Conservation (phyloP, 2,888 invertebrate genomes). For the Drosophila recens region DNA sequence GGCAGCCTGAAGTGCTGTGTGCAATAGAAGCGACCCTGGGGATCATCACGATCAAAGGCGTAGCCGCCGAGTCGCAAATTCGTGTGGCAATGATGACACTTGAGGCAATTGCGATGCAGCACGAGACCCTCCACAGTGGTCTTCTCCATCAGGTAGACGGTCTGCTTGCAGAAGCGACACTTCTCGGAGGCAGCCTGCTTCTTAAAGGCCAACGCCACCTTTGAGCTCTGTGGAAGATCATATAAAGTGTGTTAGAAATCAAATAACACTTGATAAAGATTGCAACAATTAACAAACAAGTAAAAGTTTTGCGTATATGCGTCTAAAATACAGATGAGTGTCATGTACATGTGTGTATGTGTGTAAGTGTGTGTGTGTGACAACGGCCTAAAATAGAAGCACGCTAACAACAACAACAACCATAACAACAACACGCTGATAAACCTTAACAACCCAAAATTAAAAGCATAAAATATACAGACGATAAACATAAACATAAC, state of each 20-base stretch:
- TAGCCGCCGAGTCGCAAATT: constrained; percentile 92
- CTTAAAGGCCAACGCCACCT: constrained; percentile 87
- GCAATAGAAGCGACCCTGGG: constrained; percentile 90
- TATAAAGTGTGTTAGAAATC: constrained; percentile 7
- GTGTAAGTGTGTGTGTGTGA: constrained; percentile 34
- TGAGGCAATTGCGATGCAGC: constrained; percentile 96
- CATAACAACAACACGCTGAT: constrained; percentile 32
- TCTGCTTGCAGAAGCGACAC: constrained; percentile 95
- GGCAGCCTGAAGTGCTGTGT: constrained; percentile 90
- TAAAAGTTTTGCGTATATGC: constrained; percentile 27
- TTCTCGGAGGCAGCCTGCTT: constrained; percentile 90
- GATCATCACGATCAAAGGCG: constrained; percentile 89
- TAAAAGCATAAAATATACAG: constrained; percentile 41
- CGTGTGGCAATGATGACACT: constrained; percentile 96
- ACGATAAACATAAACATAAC: constrained; percentile 22
- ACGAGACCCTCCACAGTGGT: constrained; percentile 95
- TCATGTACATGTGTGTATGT: constrained; percentile 39
- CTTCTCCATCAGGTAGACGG: constrained; percentile 97
- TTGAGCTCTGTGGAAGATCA: constrained; percentile 86
- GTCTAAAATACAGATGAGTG: constrained; percentile 36
- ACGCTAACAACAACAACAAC: constrained; percentile 55
- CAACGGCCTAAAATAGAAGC: constrained; percentile 57
- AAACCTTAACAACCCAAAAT: constrained; percentile 30
- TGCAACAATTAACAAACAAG: constrained; percentile 13
- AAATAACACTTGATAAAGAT: background rate